Base-by-base conservation (phyloP, 2,113 vertebrate genomes). In the Hydrochoerus hydrochaeris region DNA sequence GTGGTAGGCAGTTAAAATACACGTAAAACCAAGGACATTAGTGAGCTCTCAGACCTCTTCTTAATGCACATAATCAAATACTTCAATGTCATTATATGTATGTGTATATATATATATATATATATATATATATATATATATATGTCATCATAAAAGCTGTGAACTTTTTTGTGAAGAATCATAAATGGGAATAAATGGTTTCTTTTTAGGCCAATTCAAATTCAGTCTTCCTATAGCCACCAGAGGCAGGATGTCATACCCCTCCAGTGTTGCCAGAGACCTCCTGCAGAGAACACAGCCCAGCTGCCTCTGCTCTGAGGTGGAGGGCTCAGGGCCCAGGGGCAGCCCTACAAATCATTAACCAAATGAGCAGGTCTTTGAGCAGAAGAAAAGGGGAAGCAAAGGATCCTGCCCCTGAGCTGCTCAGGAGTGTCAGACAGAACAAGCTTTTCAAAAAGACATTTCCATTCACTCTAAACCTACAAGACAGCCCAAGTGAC, bases 391-490 rank as follows among this genome's bases (percentile, higher is more conserved):
- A 98, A 93, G 96, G 82, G 96, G 96, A 91, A 83, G 89, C 97
- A 98, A 98, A 98, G 97, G 97, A 95, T 94, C 97, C 98, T 97
- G 95, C 94, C 97, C 98, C 69, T 90, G 97, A 97, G 96, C 97
- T 86, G 96, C 98, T 98, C 98, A 98, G 97, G 91, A 98, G 97
- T 98, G 97, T 98, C 98, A 98, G 98, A 98, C 97, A 95, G 97
- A 98, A 98, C 97, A 97, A 98, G 97, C 97, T 98, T 98, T 99
- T 98, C 98, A 98, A 98, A 98, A 98, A 98, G 97, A 98, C 85
- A 94, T 98, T 98, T 98, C 94, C 98, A 98, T 98, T 99, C 98
- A 98, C 96, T 98, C 96, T 98, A 98, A 98, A 98, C 97, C 98
- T 98, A 98, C 98, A 98, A 98, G 98, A 97, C 96, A 98, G 94